Conservation (phyloP, 2,113 vertebrate species). For the Laterallus jamaicensis region DNA sequence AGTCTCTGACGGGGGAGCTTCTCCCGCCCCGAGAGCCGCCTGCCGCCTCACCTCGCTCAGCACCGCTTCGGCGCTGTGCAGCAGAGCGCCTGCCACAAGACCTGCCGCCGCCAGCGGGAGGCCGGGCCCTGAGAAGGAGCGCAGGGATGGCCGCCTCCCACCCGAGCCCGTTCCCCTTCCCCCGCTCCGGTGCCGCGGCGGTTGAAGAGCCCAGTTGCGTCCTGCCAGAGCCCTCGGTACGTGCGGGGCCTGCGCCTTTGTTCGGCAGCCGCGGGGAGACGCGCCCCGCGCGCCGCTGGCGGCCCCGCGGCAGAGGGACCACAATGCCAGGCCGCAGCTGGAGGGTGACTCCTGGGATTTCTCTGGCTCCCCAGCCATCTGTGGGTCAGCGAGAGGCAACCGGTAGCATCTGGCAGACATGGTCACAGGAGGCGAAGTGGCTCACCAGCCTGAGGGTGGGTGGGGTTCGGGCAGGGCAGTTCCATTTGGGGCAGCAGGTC, state of each 20-base stretch:
- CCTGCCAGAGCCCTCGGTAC: background rate
- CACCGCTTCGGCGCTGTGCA: background rate
- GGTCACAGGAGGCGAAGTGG: background rate
- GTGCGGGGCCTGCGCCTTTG: background rate
- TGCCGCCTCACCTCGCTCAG: background rate
- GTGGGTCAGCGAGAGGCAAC: conserved; percentile 4
- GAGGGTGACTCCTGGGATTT: background rate
- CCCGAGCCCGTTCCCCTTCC: background rate
- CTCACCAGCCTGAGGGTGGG: background rate
- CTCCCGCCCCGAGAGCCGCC: background rate
- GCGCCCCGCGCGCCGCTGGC: fast-evolving
- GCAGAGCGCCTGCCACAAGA: background rate
- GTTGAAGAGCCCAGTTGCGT: fast-evolving
- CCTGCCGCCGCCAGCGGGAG: background rate
- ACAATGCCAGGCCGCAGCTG: conserved; percentile 9
- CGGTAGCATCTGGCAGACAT: conserved; percentile 12
- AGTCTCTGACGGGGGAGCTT: background rate
- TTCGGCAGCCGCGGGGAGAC: background rate
- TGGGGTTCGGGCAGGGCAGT: background rate
- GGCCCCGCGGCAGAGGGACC: background rate
- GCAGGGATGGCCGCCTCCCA: background rate
- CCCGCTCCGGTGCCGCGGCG: background rate
- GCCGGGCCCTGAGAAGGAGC: too few relatives aligned
- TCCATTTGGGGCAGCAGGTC: background rate
- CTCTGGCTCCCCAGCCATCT: conserved; percentile 1